Conservation (phyloP, 2,888 invertebrate species). For the Acronicta alni region DNA sequence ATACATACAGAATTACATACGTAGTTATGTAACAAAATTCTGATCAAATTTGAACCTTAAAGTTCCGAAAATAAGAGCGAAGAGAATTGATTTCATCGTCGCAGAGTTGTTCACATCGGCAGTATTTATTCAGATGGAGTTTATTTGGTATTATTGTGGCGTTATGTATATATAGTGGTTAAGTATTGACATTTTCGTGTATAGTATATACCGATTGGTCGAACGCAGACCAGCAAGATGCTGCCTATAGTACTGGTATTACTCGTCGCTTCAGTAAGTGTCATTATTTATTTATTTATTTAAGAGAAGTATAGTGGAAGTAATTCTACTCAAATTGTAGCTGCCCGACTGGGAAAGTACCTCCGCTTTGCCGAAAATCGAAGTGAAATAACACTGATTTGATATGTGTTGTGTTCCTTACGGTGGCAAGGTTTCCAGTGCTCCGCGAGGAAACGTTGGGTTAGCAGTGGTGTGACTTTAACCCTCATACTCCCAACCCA, state of each 20-base stretch:
- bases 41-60: slow-evolving; percentile 44
- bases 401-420: no score
- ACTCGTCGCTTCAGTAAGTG: slow-evolving; percentile 78
- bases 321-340: no score
- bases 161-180: slow-evolving; percentile 78
- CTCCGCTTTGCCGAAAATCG: no score
- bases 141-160: slow-evolving; percentile 63
- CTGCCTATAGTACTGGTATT: slow-evolving; percentile 77
- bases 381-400: no score
- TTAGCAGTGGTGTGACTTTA: no score
- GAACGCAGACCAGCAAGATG: slow-evolving; percentile 77
- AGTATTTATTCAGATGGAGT: slow-evolving; percentile 73
- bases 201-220: slow-evolving; percentile 86
- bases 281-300: neutral
- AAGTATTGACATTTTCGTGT: slow-evolving; percentile 64
- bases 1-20: slow-evolving; percentile 43
- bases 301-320: no score
- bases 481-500: no score
- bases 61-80: rapidly evolving
- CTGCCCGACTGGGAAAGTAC: no score
- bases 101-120: slow-evolving; percentile 46
- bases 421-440: no score
- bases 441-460: no score
- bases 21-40: slow-evolving; percentile 9
- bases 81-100: neutral